Percentiles rank a stretch among this genome's conserved stretches.
phyloP scores from a whole-genome alignment of 2,797 vertebrate genomes.

The Schizopygopsis malacanthus region DNA sequence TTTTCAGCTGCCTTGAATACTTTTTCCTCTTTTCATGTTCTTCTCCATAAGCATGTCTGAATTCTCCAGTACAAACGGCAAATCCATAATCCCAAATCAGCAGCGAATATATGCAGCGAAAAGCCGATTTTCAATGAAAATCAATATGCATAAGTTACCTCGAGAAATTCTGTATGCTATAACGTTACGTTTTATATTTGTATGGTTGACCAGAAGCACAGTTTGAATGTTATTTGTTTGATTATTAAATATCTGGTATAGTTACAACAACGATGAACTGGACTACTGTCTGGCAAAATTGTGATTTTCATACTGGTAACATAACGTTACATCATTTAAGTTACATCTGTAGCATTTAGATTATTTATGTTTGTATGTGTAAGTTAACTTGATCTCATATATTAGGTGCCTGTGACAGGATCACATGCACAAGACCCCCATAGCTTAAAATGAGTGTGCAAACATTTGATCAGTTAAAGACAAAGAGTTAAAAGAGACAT shows the following conservation, averaged over 20 bases:
- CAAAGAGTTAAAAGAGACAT: not conserved
- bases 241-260: not conserved
- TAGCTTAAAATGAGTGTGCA: not conserved
- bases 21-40: no score
- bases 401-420: not conserved
- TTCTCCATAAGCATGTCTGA: no score
- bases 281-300: not conserved
- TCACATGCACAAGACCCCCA: not conserved
- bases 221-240: not conserved
- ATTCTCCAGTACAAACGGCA: no score
- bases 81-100: no score
- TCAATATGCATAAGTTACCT: no score
- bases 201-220: not conserved
- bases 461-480: not conserved
- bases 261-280: not conserved
- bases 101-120: no score
- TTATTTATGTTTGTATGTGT: no score
- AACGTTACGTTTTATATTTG: not conserved
- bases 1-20: not conserved
- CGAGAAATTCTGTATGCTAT: not conserved
- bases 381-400: not conserved
- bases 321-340: not conserved
- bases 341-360: no score
- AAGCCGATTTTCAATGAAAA: no score
- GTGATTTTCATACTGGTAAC: not conserved